Evolutionary conservation across 2,113 vertebrate genomes (phyloP).

Genomic region (Hypocryptadius cinnamomeus): DNA sequence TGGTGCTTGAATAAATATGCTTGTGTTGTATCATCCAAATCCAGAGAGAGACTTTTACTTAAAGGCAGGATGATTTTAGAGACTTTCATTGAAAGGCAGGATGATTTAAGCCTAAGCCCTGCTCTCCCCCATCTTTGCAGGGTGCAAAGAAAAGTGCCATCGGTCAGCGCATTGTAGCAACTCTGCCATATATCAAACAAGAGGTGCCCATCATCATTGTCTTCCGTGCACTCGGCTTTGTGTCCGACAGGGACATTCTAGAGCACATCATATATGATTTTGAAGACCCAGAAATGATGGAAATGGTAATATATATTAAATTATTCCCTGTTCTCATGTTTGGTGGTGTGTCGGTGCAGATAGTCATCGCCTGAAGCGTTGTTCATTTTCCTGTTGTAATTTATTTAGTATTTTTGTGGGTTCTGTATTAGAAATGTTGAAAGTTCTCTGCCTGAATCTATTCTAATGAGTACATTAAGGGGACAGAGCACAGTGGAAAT

Average conservation of each 20-base stretch:
- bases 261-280: slow-evolving; percentile 99
- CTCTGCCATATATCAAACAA: slow-evolving; percentile 94
- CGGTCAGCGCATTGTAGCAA: slow-evolving; percentile 96
- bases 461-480: background rate
- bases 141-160: slow-evolving; percentile 98
- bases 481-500: background rate
- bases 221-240: slow-evolving; percentile 93
- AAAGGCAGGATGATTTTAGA: background rate
- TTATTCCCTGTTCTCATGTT: background rate
- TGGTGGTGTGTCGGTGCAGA: background rate
- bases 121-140: slow-evolving; percentile 56
- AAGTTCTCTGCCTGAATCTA: background rate
- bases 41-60: background rate
- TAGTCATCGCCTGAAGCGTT: background rate
- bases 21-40: background rate
- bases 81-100: background rate
- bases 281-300: slow-evolving; percentile 99
- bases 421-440: background rate
- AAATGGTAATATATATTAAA: slow-evolving; percentile 82
- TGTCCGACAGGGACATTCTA: slow-evolving; percentile 96
- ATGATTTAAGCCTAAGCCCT: background rate
- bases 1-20: background rate
- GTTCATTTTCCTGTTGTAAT: background rate
- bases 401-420: background rate
- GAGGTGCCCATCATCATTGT: slow-evolving; percentile 99